Evolutionary conservation across 2,797 vertebrate species (phyloP).

Genomic region (Siniperca obscura): DNA sequence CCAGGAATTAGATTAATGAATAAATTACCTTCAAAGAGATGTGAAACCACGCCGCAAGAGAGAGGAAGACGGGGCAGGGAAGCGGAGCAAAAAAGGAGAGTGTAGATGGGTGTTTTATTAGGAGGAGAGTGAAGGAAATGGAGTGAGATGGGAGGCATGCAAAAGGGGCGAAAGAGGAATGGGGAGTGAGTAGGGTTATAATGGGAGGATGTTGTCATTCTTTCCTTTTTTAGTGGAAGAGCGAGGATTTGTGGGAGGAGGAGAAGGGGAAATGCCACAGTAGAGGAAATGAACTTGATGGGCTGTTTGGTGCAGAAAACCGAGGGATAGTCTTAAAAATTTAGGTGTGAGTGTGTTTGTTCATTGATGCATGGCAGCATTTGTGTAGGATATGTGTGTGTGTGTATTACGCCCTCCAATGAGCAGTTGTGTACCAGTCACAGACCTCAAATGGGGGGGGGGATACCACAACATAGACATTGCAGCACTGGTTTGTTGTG

Average conservation of each 20-base stretch:
- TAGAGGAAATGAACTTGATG: slow-evolving; percentile 76
- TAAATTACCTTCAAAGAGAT: slow-evolving; percentile 62
- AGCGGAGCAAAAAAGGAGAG: slow-evolving; percentile 19
- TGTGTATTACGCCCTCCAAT: neutral
- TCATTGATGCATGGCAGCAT: slow-evolving; percentile 42
- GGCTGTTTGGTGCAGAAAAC: slow-evolving; percentile 72
- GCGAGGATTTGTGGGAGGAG: slow-evolving; percentile 48
- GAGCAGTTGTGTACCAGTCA: slow-evolving; percentile 36
- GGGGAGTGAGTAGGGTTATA: slow-evolving; percentile 53
- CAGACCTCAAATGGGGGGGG: slow-evolving; percentile 8
- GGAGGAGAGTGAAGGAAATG: slow-evolving; percentile 52
- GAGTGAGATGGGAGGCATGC: slow-evolving; percentile 59
- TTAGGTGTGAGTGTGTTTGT: slow-evolving; percentile 38
- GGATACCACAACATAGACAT: slow-evolving; percentile 44
- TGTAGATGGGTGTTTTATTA: slow-evolving; percentile 54
- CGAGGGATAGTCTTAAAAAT: slow-evolving; percentile 44
- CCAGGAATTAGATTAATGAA: slow-evolving; percentile 62
- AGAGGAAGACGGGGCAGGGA: slow-evolving; percentile 29
- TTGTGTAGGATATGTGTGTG: slow-evolving; percentile 15
- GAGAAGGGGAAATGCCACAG: slow-evolving; percentile 48
- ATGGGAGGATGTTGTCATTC: slow-evolving; percentile 71
- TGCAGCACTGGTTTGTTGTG: slow-evolving; percentile 48
- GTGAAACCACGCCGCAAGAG: slow-evolving; percentile 20
- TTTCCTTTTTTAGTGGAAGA: slow-evolving; percentile 65
- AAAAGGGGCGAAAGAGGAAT: slow-evolving; percentile 49